Evolutionary conservation across 2,797 vertebrate species (phyloP), one percentile per base, ranked within the genome.

Genomic region (Sitta carolinensis): DNA sequence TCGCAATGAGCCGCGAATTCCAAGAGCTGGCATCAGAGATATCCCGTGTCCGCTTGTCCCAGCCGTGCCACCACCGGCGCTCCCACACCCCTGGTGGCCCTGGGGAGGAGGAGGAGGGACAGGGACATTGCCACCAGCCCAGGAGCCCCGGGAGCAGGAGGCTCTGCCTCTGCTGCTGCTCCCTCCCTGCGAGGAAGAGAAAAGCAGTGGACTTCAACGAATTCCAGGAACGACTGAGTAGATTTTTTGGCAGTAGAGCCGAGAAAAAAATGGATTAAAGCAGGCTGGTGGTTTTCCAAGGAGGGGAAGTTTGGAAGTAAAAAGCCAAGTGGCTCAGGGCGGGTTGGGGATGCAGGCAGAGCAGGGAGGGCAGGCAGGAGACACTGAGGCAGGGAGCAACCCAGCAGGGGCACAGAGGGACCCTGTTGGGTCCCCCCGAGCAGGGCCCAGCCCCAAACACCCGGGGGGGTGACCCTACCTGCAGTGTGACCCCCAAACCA

Each of bases 201-300:
- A 88, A 80, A 84, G 88, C 85, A 30, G 57, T 1, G 88, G 92
- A 68, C 92, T 70, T n/a, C 85, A 63, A n/a, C 78, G 12, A 63
- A 47, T 80, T 63, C 93, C 92, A 90, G 79, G 88, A 83, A 93
- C 67, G 64, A 48, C 68, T 42, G 20, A 95, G 90, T 2, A 62
- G 78, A 51, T 74, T 43, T 95, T 72, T 19, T 91, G 88, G 93
- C 93, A 91, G 88, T 5, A n/a, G 52, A 89, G 64, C 8, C 38
- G 69, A 67, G 52, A 40, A 79, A 36, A 80, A 77, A 84, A 72
- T 11, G 64, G 83, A 61, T 67, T 83, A 54, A 69, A 84, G 55
- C 21, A 32, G 51, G 85, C 79, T 95, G 92, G 85, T 21, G 11
- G 26, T 20, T 87, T 77, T 91, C 83, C 93, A 94, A 68, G 57